phyloP scores from a whole-genome alignment of 2,113 vertebrate genomes.

The Cyphomyrus discorhynchus region DNA sequence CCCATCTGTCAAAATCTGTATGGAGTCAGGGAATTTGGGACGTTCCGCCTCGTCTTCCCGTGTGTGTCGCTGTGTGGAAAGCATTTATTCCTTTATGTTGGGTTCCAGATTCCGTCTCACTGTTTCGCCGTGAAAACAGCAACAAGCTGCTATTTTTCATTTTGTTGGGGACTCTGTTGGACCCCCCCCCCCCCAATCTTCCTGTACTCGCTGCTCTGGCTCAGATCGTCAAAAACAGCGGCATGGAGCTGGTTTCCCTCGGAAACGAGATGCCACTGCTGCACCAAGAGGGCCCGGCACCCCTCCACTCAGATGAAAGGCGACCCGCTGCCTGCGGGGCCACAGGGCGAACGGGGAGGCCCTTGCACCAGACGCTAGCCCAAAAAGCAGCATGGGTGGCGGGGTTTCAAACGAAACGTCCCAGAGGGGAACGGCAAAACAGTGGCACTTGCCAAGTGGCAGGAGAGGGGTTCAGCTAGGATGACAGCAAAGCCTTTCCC shows the following conservation, averaged over 20 bases:
- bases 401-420: constrained; percentile 11
- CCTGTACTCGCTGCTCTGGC: background rate
- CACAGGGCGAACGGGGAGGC: background rate
- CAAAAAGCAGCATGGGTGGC: constrained; percentile 11
- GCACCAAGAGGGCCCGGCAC: background rate
- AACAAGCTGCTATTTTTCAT: background rate
- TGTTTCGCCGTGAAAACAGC: background rate
- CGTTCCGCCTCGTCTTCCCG: background rate
- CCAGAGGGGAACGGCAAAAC: background rate
- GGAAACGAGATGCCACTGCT: background rate
- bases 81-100: background rate
- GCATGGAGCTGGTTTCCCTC: background rate
- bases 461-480: background rate
- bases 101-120: background rate
- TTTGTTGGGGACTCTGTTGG: background rate
- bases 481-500: background rate
- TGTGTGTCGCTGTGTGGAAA: background rate
- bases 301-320: background rate
- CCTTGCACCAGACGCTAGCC: background rate
- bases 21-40: background rate
- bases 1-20: background rate
- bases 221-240: background rate
- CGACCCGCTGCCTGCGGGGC: background rate
- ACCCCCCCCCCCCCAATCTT: background rate
- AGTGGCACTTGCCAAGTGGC: background rate